Evolutionary conservation across 2,113 vertebrate genomes (phyloP).

Genomic region (Sinosuthora webbiana): DNA sequence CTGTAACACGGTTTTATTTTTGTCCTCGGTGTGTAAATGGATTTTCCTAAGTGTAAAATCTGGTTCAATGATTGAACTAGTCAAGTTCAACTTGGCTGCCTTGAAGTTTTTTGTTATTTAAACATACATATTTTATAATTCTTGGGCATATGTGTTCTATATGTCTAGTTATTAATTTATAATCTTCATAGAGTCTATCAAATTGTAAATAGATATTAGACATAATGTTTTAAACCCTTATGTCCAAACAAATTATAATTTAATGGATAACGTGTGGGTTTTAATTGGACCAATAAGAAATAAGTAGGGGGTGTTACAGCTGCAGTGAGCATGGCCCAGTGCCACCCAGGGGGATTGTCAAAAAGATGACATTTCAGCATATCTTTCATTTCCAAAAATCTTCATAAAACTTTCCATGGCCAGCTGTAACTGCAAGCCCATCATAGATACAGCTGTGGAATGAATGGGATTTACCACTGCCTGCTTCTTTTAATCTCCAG

Average conservation of each 20-base stretch:
- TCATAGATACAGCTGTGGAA: neutral
- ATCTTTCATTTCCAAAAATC: neutral
- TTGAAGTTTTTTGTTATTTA: neutral
- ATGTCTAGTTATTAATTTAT: neutral
- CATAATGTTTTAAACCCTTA: neutral
- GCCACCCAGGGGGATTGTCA: neutral
- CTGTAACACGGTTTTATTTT: neutral
- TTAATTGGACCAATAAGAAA: neutral
- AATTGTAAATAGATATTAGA: neutral
- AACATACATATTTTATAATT: neutral
- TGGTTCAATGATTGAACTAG: neutral
- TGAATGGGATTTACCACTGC: neutral
- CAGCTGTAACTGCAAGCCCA: neutral
- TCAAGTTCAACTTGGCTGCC: neutral
- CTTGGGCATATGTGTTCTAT: neutral
- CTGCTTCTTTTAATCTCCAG: neutral
- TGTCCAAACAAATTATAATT: neutral
- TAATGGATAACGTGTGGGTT: fast-evolving
- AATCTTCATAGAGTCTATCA: neutral
- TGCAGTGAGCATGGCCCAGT: neutral
- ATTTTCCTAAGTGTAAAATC: neutral
- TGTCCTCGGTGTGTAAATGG: neutral
- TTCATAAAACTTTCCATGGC: neutral
- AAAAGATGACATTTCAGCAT: neutral
- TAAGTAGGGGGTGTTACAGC: neutral